Percentiles rank a stretch among this genome's conserved stretches.
These are phyloP conservation scores for Rhabdomys pumilio DNA, from an alignment of 2,797 vertebrate genomes.

Conservation along the genomic window DNA sequence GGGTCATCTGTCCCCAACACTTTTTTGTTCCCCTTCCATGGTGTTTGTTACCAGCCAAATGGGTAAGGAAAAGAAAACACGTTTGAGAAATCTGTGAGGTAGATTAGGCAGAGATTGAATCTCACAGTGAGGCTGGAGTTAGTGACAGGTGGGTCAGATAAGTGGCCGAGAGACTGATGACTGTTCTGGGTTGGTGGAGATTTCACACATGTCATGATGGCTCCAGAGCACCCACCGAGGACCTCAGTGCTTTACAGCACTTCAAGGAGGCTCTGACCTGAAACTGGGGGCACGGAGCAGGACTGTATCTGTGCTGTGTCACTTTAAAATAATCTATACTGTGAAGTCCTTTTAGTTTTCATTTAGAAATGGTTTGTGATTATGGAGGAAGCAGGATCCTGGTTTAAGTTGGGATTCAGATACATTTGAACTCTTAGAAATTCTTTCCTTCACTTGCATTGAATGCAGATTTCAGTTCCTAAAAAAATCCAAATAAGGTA, in stretches of 20 bases:
- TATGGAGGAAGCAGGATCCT: constrained; percentile 11
- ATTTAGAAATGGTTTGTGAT: constrained; percentile 13
- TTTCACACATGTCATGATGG: fast-evolving
- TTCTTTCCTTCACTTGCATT: constrained; percentile 59
- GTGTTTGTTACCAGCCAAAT: neutral
- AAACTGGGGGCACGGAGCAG: neutral
- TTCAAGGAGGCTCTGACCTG: neutral
- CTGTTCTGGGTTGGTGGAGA: neutral
- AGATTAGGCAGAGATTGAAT: neutral
- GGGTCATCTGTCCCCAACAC: neutral
- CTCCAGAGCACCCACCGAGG: no score
- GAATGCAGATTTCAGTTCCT: constrained; percentile 83
- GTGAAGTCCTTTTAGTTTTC: neutral
- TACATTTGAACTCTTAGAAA: constrained; percentile 1
- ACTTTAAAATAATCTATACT: neutral
- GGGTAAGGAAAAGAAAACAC: neutral
- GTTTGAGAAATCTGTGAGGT: neutral
- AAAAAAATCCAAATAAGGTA: constrained; percentile 67
- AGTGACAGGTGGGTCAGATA: neutral
- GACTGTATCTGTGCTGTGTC: neutral
- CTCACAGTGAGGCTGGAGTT: no score
- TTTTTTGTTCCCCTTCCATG: neutral
- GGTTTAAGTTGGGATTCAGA: neutral
- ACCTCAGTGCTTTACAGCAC: neutral
- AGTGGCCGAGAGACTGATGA: no score